Percentiles rank a stretch among this genome's conserved stretches.
Conservation (phyloP, 1,140 invertebrate species). For the Streblospio benedicti region DNA sequence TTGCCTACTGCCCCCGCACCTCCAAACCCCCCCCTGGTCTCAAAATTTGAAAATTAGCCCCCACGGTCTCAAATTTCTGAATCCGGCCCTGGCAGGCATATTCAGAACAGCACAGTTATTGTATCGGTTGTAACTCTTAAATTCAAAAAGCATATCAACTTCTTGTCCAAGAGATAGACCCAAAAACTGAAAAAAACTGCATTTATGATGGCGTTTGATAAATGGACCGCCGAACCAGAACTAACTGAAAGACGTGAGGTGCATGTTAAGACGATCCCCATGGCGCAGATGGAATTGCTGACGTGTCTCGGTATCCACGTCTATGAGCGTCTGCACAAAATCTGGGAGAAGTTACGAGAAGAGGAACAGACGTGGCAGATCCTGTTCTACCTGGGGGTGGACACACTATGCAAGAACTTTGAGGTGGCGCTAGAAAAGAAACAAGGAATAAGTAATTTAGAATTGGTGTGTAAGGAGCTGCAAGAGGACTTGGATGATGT, state of each 20-base stretch:
- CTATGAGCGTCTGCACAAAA: conserved; percentile 74
- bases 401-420: conserved; percentile 72
- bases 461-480: conserved; percentile 43
- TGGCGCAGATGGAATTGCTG: conserved; percentile 88
- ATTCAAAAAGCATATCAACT: too few relatives aligned
- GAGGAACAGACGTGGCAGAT: conserved; percentile 86
- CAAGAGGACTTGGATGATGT: conserved; percentile 67
- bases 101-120: too few relatives aligned
- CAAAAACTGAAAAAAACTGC: too few relatives aligned
- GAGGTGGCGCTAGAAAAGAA: conserved; percentile 77
- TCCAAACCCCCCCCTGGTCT: too few relatives aligned
- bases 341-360: conserved; percentile 73
- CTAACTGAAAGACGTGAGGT: conserved; percentile 73
- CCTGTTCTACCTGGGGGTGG: conserved; percentile 75
- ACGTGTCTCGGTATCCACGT: conserved; percentile 86
- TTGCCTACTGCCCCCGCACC: too few relatives aligned
- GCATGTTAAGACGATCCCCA: conserved; percentile 87
- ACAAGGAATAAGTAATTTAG: conserved; percentile 69
- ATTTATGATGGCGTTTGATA: too few relatives aligned
- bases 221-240: too few relatives aligned
- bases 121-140: too few relatives aligned
- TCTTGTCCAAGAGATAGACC: too few relatives aligned
- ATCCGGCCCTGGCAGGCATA: too few relatives aligned
- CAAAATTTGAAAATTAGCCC: too few relatives aligned
- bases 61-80: too few relatives aligned